A percentile compares a stretch with the other conserved stretches of the same genome.
These are phyloP conservation scores for Hyperopisus bebe DNA, from an alignment of 2,113 vertebrate species.

Conservation along the genomic window DNA sequence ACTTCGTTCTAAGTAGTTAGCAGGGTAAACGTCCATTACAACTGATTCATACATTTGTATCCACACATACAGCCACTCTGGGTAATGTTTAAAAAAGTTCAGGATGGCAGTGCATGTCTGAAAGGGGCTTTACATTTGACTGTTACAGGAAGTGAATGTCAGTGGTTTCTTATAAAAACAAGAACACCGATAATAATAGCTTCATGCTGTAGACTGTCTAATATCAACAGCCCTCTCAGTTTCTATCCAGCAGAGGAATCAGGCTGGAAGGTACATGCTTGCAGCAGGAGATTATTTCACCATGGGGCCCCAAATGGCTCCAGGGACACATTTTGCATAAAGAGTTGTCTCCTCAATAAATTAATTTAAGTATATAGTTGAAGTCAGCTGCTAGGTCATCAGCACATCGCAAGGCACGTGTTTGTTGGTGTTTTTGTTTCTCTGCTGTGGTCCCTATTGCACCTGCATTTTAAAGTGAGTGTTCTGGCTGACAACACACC, in stretches of 20 bases:
- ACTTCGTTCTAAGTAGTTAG: neutral
- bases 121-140: neutral
- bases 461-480: neutral
- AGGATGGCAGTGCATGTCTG: neutral
- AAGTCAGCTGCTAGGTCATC: neutral
- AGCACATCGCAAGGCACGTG: neutral
- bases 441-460: neutral
- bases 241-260: neutral
- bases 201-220: neutral
- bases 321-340: neutral
- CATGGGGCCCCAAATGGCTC: neutral
- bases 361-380: neutral
- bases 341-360: neutral
- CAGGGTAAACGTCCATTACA: neutral
- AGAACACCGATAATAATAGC: neutral
- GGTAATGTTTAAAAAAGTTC: neutral
- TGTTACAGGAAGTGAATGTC: neutral
- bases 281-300: neutral
- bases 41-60: neutral
- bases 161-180: neutral
- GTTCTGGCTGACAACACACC: neutral
- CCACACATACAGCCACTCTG: neutral
- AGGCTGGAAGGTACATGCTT: neutral
- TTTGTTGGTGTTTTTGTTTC: neutral
- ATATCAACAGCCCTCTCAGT: neutral